Evolutionary conservation across 2,888 invertebrate genomes (phyloP), one percentile per base, ranked within the genome.

Genomic region (Mythimna albipuncta): DNA sequence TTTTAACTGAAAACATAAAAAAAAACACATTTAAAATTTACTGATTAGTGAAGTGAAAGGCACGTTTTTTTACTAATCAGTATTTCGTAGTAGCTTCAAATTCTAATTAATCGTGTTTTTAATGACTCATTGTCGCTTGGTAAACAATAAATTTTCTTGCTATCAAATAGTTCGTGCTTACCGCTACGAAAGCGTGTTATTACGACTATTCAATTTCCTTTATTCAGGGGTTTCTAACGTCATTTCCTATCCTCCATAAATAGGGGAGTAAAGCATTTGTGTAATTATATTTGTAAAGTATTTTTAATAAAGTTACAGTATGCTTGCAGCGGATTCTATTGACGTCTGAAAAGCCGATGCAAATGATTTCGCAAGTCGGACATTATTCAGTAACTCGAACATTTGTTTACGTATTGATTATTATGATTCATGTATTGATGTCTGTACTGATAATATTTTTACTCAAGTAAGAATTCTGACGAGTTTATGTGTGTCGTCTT

Each of bases 1-100:
- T 96, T 93, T 96, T 96, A 79, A 93, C 96, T 96, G 94, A 54
- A 94, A 94, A 84, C 69, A 79, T 75, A 78, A 76, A 79, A 81
- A 75, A 75, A n/a, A 21, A 77, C 69, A 21, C 67, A 10, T 68
- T 44, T 58, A 32, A 13, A 9, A 68, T 50, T 19, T 16, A 41
- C 6, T 63, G 19, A 52, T 62, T 57, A 47, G 7, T 64, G 54
- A 72, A 62, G 69, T 65, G 69, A 81, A 80, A 70, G 64, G 47
- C 47, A 77, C n/a, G 50, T 52, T 64, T 64, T 32, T 67, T 61
- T 61, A 70, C n/a, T 68, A 52, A 68, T 68, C 69, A 72, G 54
- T 68, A 55, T 57, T 64, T 69, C 32, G 58, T 32, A 57, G 58
- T 67, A 50, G 77, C 61, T 70, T 72, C 54, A 80, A 67, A 66